Evolutionary conservation across 2,888 invertebrate genomes (phyloP).

Genomic region (Morpho deidamia): DNA sequence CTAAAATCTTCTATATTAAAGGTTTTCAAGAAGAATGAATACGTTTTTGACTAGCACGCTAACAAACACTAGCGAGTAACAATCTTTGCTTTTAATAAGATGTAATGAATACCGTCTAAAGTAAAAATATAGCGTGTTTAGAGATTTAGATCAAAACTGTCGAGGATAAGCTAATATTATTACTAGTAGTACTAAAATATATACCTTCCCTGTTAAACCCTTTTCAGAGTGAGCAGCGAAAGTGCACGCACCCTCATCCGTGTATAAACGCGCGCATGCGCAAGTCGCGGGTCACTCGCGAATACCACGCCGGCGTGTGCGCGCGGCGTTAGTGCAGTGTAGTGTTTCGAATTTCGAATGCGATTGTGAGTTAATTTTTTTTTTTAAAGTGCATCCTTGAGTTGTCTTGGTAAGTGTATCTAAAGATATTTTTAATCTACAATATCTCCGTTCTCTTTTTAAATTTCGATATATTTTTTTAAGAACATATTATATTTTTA

Average conservation of each 20-base stretch:
- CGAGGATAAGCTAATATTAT: no score
- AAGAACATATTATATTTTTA: no score
- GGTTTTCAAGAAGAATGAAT: no score
- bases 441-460: background rate
- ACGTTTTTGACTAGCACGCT: no score
- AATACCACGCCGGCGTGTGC: conserved; percentile 44
- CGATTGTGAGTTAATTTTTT: conserved; percentile 12
- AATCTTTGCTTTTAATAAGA: no score
- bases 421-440: background rate
- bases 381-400: conserved; percentile 4
- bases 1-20: no score
- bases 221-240: conserved; percentile 46
- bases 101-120: no score
- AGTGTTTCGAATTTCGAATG: conserved; percentile 14
- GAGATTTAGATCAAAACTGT: no score
- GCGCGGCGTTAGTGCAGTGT: conserved; percentile 30
- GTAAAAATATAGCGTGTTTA: no score
- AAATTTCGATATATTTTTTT: no score
- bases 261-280: conserved; percentile 58
- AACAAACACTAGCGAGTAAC: no score
- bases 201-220: conserved; percentile 22
- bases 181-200: no score
- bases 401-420: conserved; percentile 10
- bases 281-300: conserved; percentile 56
- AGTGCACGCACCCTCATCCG: conserved; percentile 50